phyloP scores from a whole-genome alignment of 2,797 vertebrate genomes.

The Pachyuromys duprasi region DNA sequence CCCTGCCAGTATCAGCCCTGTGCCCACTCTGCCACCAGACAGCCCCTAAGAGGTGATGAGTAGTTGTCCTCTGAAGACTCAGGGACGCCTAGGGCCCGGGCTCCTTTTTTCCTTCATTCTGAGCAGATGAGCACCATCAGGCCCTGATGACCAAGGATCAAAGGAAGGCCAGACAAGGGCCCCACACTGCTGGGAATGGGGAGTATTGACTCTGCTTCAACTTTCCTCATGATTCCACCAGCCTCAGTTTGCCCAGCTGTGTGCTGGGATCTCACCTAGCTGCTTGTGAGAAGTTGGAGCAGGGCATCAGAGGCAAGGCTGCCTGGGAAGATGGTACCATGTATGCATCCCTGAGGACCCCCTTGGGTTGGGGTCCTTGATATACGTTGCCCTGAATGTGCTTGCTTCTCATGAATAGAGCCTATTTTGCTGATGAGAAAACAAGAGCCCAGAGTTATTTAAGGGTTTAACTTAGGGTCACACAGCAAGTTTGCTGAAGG shows the following conservation, averaged over 20 bases:
- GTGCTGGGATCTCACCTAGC: background rate
- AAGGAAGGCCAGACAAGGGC: background rate
- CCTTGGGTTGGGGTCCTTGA: background rate
- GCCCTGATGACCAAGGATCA: background rate
- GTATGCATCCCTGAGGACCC: background rate
- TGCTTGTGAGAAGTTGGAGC: background rate
- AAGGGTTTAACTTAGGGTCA: slow-evolving; percentile 1
- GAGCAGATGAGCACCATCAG: background rate
- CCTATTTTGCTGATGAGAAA: background rate
- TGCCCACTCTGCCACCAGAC: background rate
- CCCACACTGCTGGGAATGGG: background rate
- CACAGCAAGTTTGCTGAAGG: background rate
- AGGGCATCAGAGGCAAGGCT: background rate
- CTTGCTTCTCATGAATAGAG: background rate
- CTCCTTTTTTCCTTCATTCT: background rate
- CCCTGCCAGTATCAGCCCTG: background rate
- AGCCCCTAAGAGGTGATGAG: background rate
- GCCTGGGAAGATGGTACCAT: background rate
- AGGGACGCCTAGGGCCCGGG: background rate
- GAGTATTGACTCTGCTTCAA: background rate
- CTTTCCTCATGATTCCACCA: background rate
- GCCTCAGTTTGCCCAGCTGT: background rate
- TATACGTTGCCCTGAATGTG: too few species aligned
- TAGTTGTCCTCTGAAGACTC: background rate
- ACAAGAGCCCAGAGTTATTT: background rate